Evolutionary conservation across 2,888 invertebrate species (phyloP), one percentile per base, ranked within the genome.

Genomic region (Cryptus viduatorius): DNA sequence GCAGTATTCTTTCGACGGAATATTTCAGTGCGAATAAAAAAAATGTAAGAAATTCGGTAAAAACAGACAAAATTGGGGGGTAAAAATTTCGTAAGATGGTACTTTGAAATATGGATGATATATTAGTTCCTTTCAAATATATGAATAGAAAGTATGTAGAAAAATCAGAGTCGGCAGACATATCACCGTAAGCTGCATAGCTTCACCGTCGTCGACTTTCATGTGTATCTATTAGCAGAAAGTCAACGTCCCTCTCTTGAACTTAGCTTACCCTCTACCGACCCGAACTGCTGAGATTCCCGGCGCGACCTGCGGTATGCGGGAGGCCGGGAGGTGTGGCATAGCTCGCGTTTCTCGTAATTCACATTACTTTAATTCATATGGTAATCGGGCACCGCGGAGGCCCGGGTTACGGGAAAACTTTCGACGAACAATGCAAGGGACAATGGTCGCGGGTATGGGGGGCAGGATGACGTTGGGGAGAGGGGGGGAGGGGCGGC

Each of bases 361-460:
- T 96, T 96, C 96, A 96, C 95, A 93, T 95, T 95, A 96, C 95
- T 96, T 96, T 96, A 96, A 96, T 96, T 96, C 96, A 96, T 96
- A 96, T 96, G 96, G 96, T 96, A 96, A 96, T 96, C 95, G 95
- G 95, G 94, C 84, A 88, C 86, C 87, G 87, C 83, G 86, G 83
- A 88, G 89, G 89, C 83, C 86, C 88, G 89, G 89, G 89, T 89
- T 89, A 89, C 87, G 86, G 90, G 90, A 92, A 92, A 93, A 93
- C 92, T 93, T 93, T 93, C 85, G 88, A 89, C 81, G 76, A 89
- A 92, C 93, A 93, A 93, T 93, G 89, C 91, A 89, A 89, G 89
- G 91, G 90, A 92, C 91, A 92, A 91, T 90, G 90, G 89, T 83
- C 82, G 56, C 85, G 87, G 89, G 87, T 89, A 88, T 88, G 84